These are phyloP conservation scores for Rhaphigaster nebulosa DNA, from an alignment of 2,888 invertebrate genomes.

Conservation along the genomic window DNA sequence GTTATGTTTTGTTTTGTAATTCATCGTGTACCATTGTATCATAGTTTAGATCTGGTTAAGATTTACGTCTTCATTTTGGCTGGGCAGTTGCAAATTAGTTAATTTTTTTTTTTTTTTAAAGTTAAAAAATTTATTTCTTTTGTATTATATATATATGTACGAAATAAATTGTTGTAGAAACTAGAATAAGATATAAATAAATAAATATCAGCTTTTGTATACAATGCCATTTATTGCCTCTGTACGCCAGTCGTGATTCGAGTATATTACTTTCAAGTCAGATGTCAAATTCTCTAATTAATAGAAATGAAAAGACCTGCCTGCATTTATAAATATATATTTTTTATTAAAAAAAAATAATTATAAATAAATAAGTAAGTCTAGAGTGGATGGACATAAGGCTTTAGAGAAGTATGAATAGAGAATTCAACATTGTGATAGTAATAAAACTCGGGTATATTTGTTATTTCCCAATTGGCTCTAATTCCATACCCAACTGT, in stretches of 20 bases:
- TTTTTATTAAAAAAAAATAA: not conserved
- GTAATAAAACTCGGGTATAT: not conserved
- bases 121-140: constrained; percentile 28
- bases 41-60: constrained; percentile 52
- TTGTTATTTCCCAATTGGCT: constrained; percentile 29
- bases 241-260: not conserved
- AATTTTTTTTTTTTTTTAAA: constrained; percentile 38
- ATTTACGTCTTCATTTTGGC: constrained; percentile 60
- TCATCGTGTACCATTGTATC: constrained; percentile 53
- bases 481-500: constrained; percentile 13
- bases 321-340: constrained; percentile 17
- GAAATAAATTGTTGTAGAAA: constrained; percentile 50
- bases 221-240: constrained; percentile 55
- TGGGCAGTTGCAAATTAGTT: constrained; percentile 64
- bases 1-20: constrained; percentile 47
- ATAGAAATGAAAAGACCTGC: constrained; percentile 44
- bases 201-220: constrained; percentile 39
- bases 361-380: constrained; percentile 12
- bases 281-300: not conserved
- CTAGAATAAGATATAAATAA: constrained; percentile 42
- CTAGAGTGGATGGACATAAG: not conserved
- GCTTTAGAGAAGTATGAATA: constrained; percentile 27
- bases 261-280: not conserved
- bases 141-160: constrained; percentile 33
- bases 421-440: constrained; percentile 39